Evolutionary conservation across 2,113 vertebrate species (phyloP).

Genomic region (Alaudala cheleensis): DNA sequence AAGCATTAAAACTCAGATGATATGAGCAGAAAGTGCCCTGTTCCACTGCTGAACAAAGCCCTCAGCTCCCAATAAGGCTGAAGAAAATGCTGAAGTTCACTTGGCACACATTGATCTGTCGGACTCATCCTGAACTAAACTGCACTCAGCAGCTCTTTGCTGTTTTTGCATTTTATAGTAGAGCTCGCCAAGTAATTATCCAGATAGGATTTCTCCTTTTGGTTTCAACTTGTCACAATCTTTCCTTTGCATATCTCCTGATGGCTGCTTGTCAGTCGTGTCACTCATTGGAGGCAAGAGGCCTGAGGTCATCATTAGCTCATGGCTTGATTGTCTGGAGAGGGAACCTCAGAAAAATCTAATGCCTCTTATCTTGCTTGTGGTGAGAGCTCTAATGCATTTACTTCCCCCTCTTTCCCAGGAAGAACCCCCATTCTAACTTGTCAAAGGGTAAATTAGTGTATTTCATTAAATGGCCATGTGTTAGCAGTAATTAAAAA

Average conservation of each 20-base stretch:
- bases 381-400: background rate
- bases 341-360: conserved; percentile 28
- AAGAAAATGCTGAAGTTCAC: background rate
- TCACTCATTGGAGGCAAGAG: conserved; percentile 1
- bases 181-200: conserved; percentile 25
- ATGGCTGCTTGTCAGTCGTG: conserved; percentile 46
- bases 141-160: background rate
- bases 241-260: background rate
- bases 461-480: background rate
- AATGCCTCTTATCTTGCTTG: conserved; percentile 15
- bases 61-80: background rate
- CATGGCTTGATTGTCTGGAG: conserved; percentile 52
- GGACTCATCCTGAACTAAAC: background rate
- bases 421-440: conserved; percentile 23
- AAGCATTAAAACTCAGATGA: background rate
- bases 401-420: background rate
- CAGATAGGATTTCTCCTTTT: conserved; percentile 40
- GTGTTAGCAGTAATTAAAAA: background rate
- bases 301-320: conserved; percentile 60
- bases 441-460: conserved; percentile 23
- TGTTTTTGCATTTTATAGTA: background rate
- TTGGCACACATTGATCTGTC: background rate
- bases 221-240: conserved; percentile 38
- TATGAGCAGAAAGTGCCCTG: background rate
- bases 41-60: background rate